Evolutionary conservation across 2,888 invertebrate genomes (phyloP), one percentile per base, ranked within the genome.

Genomic region (Conus canariensis): DNA sequence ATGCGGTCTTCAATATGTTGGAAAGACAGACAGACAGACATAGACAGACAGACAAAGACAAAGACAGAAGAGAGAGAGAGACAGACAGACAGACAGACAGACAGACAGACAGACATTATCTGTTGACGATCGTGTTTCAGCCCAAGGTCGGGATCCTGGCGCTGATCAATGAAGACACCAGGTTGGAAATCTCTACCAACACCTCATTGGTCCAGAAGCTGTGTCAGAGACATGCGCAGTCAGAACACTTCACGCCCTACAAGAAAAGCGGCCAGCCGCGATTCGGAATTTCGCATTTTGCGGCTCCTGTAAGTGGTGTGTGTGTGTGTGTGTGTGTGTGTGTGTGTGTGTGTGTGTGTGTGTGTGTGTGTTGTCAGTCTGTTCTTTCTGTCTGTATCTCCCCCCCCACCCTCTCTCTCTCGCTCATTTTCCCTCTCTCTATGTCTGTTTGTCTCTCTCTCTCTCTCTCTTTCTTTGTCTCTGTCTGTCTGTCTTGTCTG

Each of bases 261-360:
- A 90, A 91, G n/a, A 91, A 92, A 58, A 91, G 92, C 64, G 89
- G 90, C 30, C 90, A 90, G 7, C 92, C 92, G 14, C 90, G 92
- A 8, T 95, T 95, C 89, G 90, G 91, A 12, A 93, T 95, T 60
- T 87, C 90, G 58, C 95, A 95, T 88, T 95, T 94, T 90, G 95
- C 95, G 56, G 94, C 93, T 30, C 88, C 92, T 91, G 94, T 95
- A 87, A 91, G 90, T 82, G 22, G 22, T n/a, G 45, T 80, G 77
- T 80, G 77, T 80, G 77, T 80, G 30, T 30, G 14, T 25, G 30
- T 30, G 77, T 25, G 30, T 30, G 77, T 25, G 77, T 25, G 30
- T 80, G 77, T 22, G 74, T n/a, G 77, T 80, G 77, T 30, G 77
- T 30, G 77, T 30, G 77, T 80, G 30, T n/a, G 77, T 8, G 77